phyloP scores from a whole-genome alignment of 2,888 invertebrate species.

The Dasypolia templi region DNA sequence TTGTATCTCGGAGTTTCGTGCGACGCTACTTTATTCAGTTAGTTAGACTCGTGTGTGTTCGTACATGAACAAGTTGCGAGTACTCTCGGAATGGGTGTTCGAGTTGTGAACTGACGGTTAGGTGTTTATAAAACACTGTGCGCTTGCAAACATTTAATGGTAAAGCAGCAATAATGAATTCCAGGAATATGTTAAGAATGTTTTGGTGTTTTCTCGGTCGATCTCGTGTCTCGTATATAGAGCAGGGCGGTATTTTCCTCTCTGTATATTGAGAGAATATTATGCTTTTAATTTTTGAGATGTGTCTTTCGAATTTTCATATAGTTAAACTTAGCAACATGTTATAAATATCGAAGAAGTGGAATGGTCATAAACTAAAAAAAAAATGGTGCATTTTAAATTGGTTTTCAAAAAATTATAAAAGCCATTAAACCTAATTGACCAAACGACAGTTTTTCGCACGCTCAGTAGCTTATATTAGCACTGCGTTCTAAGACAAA shows the following conservation, averaged over 20 bases:
- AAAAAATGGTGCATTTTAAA: too few species aligned
- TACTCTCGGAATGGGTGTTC: conserved; percentile 65
- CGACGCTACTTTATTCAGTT: conserved; percentile 84
- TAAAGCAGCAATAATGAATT: conserved; percentile 52
- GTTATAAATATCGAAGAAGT: too few species aligned
- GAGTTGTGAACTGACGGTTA: conserved; percentile 63
- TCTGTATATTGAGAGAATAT: neutral
- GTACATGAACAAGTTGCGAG: conserved; percentile 77
- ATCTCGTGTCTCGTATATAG: neutral
- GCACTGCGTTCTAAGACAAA: conserved; percentile 65
- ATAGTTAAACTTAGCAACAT: neutral
- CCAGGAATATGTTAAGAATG: conserved; percentile 11
- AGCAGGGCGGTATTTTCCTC: neutral
- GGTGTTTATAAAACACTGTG: conserved; percentile 64
- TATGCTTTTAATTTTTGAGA: neutral
- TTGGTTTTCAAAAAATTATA: neutral
- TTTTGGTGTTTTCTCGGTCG: conserved; percentile 8
- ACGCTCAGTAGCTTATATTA: conserved; percentile 36
- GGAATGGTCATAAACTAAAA: too few species aligned
- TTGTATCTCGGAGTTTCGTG: conserved; percentile 83
- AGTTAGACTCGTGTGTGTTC: conserved; percentile 82
- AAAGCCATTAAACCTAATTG: neutral
- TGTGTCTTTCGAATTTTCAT: neutral
- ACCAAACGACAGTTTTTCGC: neutral
- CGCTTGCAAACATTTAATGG: conserved; percentile 47